Evolutionary conservation across 2,797 vertebrate species (phyloP).

Genomic region (Brachyalestes nurse): DNA sequence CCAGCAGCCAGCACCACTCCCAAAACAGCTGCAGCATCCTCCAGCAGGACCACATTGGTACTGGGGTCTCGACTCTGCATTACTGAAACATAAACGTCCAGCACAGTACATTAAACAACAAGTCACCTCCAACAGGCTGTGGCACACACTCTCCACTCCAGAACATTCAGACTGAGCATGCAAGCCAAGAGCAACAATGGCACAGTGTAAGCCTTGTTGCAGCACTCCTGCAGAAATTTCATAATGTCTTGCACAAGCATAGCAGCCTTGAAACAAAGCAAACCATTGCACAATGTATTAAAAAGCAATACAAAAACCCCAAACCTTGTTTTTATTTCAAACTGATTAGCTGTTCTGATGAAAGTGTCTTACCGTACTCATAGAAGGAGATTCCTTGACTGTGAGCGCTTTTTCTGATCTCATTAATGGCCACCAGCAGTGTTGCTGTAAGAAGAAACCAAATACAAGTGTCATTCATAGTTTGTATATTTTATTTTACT

Average conservation of each 20-base stretch:
- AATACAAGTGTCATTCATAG: neutral
- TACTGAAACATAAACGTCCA: constrained; percentile 74
- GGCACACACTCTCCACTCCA: neutral
- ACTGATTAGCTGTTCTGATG: neutral
- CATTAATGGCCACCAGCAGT: constrained; percentile 94
- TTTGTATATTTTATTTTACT: neutral
- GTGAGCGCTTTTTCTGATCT: constrained; percentile 90
- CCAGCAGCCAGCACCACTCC: constrained; percentile 90
- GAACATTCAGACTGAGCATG: neutral
- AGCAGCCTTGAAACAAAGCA: constrained; percentile 5
- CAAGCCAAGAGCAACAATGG: constrained; percentile 12
- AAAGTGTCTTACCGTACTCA: constrained; percentile 88
- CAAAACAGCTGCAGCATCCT: constrained; percentile 94
- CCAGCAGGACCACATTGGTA: constrained; percentile 95
- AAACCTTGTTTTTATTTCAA: neutral
- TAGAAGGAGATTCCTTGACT: constrained; percentile 88
- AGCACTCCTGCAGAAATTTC: neutral
- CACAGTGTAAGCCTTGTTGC: neutral
- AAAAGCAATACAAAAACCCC: neutral
- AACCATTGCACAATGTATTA: neutral
- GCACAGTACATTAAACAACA: neutral
- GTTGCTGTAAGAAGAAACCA: constrained; percentile 80
- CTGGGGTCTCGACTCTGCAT: constrained; percentile 96
- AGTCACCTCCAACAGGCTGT: neutral
- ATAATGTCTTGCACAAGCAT: neutral